Percentiles rank a stretch among this genome's conserved stretches.
Conservation (phyloP, 2,797 vertebrate genomes). For the Coendou prehensilis region DNA sequence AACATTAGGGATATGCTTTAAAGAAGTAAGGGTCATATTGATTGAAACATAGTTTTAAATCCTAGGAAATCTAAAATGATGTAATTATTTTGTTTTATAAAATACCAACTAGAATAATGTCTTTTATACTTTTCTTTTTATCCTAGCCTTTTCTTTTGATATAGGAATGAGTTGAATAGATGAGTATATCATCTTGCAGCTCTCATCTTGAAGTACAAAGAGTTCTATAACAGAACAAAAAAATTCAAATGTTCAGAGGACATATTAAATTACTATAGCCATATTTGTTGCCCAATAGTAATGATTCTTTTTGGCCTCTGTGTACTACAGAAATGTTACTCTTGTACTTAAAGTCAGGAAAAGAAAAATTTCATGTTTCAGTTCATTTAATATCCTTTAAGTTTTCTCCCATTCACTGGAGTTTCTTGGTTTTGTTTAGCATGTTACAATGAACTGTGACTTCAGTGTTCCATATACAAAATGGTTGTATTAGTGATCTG, state of each 20-base stretch:
- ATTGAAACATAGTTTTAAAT: slow-evolving; percentile 38
- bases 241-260: background rate
- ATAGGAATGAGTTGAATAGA: background rate
- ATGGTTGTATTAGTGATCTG: background rate
- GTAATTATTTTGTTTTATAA: background rate
- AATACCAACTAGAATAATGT: background rate
- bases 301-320: background rate
- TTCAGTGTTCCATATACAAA: background rate
- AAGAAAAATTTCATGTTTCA: slow-evolving; percentile 34
- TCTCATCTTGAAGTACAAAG: slow-evolving; percentile 32
- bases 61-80: slow-evolving; percentile 28
- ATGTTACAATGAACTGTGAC: background rate
- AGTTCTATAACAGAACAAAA: background rate
- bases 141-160: background rate
- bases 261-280: background rate
- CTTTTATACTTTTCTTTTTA: background rate
- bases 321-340: background rate
- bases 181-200: background rate
- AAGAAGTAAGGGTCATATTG: background rate
- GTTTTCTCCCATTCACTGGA: background rate
- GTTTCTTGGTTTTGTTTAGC: background rate
- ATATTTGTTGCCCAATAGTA: background rate
- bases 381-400: background rate
- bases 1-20: background rate
- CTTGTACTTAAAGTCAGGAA: background rate